Conservation (phyloP, 1,140 invertebrate genomes). For the Teleopsis dalmanni region DNA sequence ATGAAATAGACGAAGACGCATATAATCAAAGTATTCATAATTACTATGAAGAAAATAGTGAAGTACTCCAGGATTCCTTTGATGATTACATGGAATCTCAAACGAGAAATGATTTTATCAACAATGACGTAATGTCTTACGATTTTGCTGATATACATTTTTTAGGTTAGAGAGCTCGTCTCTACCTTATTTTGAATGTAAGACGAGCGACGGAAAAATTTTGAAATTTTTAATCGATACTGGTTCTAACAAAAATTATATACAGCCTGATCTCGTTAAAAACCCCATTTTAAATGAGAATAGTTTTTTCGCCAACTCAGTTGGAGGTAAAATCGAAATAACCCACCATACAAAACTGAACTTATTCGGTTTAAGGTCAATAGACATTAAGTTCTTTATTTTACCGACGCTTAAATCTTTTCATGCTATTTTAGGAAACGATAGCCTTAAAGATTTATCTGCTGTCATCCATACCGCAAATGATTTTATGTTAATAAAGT, state of each 20-base stretch:
- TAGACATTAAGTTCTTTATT: slow-evolving; percentile 1
- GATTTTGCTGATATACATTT: not conserved
- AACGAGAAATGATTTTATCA: too few species aligned
- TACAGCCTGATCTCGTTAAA: not conserved
- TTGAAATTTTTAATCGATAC: too few species aligned
- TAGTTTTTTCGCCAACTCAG: not conserved
- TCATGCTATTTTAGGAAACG: not conserved
- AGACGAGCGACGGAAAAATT: not conserved
- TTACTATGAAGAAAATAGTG: too few species aligned
- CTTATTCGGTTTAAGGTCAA: not conserved
- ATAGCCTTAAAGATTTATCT: not conserved
- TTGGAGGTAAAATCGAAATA: slow-evolving; percentile 1
- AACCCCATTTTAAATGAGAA: not conserved
- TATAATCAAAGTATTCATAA: too few species aligned
- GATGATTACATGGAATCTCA: too few species aligned
- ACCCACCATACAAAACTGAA: not conserved
- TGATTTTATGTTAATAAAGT: slow-evolving; percentile 3
- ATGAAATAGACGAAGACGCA: too few species aligned
- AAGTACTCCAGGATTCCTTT: too few species aligned
- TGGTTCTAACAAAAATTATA: too few species aligned
- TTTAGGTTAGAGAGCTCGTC: not conserved
- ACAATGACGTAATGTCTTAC: too few species aligned
- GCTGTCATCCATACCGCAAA: slow-evolving; percentile 1
- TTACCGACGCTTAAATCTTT: not conserved
- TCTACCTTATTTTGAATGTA: not conserved